A percentile compares a stretch with the other conserved stretches of the same genome.
These are phyloP conservation scores for Platalea minor DNA, from an alignment of 2,797 vertebrate genomes.

Conservation along the genomic window DNA sequence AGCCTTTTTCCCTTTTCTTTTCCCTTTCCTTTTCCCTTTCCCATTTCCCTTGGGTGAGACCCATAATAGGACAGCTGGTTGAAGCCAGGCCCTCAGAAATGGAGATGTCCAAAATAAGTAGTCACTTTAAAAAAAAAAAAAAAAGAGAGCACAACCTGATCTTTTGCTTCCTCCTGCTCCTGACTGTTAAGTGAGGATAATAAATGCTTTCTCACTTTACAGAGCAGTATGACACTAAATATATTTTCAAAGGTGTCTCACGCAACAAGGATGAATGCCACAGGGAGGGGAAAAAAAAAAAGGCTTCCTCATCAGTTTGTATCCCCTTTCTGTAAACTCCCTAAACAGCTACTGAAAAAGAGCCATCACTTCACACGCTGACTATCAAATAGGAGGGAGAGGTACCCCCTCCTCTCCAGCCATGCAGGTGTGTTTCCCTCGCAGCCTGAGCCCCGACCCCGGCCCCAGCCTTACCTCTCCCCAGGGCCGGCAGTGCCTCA, in stretches of 20 bases:
- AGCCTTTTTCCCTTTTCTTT: no score
- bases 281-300: background rate
- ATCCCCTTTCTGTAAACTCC: background rate
- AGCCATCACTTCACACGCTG: background rate
- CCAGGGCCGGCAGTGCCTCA: background rate
- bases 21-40: background rate
- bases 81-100: background rate
- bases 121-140: background rate
- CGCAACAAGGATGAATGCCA: background rate
- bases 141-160: background rate
- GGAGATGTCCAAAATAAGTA: background rate
- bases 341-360: background rate
- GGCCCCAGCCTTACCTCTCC: background rate
- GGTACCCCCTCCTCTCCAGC: background rate
- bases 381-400: background rate
- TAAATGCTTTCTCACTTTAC: constrained; percentile 24
- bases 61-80: background rate
- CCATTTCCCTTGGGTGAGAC: background rate
- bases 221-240: background rate
- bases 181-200: constrained; percentile 10
- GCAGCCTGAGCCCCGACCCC: background rate
- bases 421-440: background rate
- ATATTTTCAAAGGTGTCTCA: constrained; percentile 20
- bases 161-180: background rate
- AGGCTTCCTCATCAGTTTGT: background rate